Evolutionary conservation across 2,888 invertebrate species (phyloP).

Genomic region (Miltochrista miniata): DNA sequence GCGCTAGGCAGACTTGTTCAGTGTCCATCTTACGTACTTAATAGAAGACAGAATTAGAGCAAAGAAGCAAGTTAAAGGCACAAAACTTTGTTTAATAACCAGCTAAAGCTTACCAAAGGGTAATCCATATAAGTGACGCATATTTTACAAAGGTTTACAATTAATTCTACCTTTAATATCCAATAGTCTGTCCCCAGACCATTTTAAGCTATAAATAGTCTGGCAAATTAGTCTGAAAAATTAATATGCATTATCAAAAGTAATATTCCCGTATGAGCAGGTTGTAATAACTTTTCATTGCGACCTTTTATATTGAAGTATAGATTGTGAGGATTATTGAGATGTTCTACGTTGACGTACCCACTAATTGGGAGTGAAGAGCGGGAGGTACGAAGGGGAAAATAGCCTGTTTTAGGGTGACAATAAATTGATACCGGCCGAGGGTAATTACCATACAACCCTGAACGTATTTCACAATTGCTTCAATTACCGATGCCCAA

Average conservation of each 20-base stretch:
- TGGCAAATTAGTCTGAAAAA: constrained; percentile 7
- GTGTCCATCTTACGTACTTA: too few relatives aligned
- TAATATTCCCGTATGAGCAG: constrained; percentile 24
- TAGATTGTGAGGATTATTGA: constrained; percentile 54
- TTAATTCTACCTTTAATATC: constrained; percentile 1
- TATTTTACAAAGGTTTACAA: constrained; percentile 1
- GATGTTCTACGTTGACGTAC: constrained; percentile 64
- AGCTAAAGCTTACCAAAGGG: neutral
- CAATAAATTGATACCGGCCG: constrained; percentile 78
- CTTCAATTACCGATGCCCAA: constrained; percentile 68
- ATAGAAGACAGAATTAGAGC: too few relatives aligned
- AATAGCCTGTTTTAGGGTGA: constrained; percentile 77
- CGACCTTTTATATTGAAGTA: constrained; percentile 32
- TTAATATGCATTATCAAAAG: constrained; percentile 14
- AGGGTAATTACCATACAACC: constrained; percentile 73
- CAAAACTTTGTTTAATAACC: too few relatives aligned
- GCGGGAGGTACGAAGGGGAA: constrained; percentile 63
- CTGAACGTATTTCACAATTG: constrained; percentile 73
- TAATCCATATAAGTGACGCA: neutral
- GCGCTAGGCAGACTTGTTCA: too few relatives aligned
- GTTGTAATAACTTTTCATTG: constrained; percentile 35
- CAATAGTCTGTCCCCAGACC: constrained; percentile 1
- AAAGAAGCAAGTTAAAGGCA: too few relatives aligned
- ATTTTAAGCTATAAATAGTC: constrained; percentile 7
- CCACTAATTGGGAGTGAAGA: constrained; percentile 70